These are phyloP conservation scores for Rhinella marina DNA, from an alignment of 2,797 vertebrate species.

Conservation along the genomic window DNA sequence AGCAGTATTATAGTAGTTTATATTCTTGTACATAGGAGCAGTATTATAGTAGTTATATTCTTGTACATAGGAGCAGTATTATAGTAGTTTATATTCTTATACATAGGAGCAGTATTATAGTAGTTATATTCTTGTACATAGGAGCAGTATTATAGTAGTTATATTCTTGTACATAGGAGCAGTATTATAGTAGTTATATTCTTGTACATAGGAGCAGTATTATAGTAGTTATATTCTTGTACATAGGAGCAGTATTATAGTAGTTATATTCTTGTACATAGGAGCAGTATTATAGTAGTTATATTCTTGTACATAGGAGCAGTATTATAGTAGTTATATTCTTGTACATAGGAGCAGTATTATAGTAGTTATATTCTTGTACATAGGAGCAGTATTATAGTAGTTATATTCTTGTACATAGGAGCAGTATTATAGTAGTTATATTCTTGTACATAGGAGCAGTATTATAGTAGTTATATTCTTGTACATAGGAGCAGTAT, in stretches of 20 bases:
- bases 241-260: background rate
- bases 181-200: slow-evolving; percentile 1
- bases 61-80: too few species aligned
- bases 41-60: too few species aligned
- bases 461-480: background rate
- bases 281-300: background rate
- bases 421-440: background rate
- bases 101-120: too few species aligned
- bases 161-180: too few species aligned
- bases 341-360: background rate
- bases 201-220: background rate
- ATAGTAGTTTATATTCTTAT: too few species aligned
- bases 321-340: background rate
- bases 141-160: too few species aligned
- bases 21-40: too few species aligned
- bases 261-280: slow-evolving; percentile 5
- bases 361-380: background rate
- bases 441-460: background rate
- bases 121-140: too few species aligned
- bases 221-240: background rate
- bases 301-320: background rate
- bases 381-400: background rate
- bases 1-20: too few species aligned
- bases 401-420: slow-evolving; percentile 3
- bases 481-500: background rate